Base-by-base conservation (phyloP, 2,113 vertebrate species). In the Acinonyx jubatus region DNA sequence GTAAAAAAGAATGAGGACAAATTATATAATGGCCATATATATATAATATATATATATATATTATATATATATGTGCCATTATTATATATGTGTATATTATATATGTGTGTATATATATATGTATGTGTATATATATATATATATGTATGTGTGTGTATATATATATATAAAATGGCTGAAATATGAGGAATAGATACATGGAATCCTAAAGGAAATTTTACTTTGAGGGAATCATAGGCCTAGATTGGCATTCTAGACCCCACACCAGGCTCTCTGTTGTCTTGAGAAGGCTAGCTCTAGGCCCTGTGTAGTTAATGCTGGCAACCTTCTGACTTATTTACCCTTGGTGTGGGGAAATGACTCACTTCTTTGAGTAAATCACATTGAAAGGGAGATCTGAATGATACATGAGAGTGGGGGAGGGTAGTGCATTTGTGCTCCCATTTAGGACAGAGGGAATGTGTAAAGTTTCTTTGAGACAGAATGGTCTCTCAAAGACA, bases 131-230 rank as follows among this genome's bases (percentile, higher is more conserved):
- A 45, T 45, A 45, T 45, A 1, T 9, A 1, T 45, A 0, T 45
- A 7, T 1, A 7, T 45, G 8, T 45, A 0, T 45, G 0, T 45
- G 1, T 45, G 1, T 45, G 1, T 45, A 7, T 45, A 1, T 45
- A 8, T 45, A 16, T 41, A 52, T 8, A 7, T 33, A 81, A 23
- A 88, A 93, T 57, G 68, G 29, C 36, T 82, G 31, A 82, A 92
- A 76, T 66, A 13, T 79, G 18, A 78, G 33, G 29, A 78, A 7
- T 7, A n/a, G 52, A 94, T 14, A 33, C 10, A 52, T 29, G 27
- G 6, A 33, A 7, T 73, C 25, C 38, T 36, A 7, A 52, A 31
- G n/a, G 48, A 65, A 82, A 57, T 74, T 18, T 86, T 36, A 25
- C 9, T 25, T 45, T 10, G 45, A 86, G 10, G 21, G 38, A 76